phyloP scores from a whole-genome alignment of 92 coral and sea anemone genomes.

The Epizoanthus ramosus region DNA sequence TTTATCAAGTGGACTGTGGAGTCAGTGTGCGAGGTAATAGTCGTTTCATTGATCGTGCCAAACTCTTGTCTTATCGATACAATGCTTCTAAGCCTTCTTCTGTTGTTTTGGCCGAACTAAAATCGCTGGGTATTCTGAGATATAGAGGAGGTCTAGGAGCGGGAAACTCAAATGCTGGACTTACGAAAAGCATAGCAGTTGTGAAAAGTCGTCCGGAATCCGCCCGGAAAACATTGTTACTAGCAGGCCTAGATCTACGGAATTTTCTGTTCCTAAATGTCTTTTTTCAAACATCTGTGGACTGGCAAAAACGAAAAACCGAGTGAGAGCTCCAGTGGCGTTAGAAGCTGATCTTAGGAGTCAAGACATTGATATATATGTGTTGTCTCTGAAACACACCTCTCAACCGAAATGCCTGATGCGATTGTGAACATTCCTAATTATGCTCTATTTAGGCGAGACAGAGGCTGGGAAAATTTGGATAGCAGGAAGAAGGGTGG shows the following conservation, averaged over 20 bases:
- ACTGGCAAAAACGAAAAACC: slow-evolving; percentile 54
- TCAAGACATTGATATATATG: slow-evolving; percentile 57
- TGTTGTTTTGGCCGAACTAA: slow-evolving; percentile 43
- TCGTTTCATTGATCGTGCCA: slow-evolving; percentile 32
- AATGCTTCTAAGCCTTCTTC: slow-evolving; percentile 30
- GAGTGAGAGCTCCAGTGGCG: slow-evolving; percentile 56
- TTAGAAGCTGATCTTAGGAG: slow-evolving; percentile 51
- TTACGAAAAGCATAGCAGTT: slow-evolving; percentile 28
- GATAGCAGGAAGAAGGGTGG: slow-evolving; percentile 65
- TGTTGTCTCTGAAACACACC: slow-evolving; percentile 56
- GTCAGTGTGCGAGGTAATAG: no score
- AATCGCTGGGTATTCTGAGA: slow-evolving; percentile 56
- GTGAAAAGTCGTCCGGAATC: slow-evolving; percentile 17
- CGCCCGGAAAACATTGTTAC: slow-evolving; percentile 15
- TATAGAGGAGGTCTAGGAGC: slow-evolving; percentile 58
- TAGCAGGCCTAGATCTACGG: background rate
- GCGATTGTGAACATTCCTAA: slow-evolving; percentile 49
- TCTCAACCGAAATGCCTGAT: slow-evolving; percentile 61
- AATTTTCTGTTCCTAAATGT: slow-evolving; percentile 60
- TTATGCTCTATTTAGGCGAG: slow-evolving; percentile 40
- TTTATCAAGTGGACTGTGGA: no score
- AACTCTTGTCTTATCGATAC: slow-evolving; percentile 42
- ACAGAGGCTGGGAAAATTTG: slow-evolving; percentile 47
- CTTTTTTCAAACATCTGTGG: slow-evolving; percentile 56
- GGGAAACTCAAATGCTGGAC: slow-evolving; percentile 33